Percentiles rank a stretch among this genome's conserved stretches.
Conservation (phyloP, 2,888 invertebrate genomes). For the Hypomecis atomaria region DNA sequence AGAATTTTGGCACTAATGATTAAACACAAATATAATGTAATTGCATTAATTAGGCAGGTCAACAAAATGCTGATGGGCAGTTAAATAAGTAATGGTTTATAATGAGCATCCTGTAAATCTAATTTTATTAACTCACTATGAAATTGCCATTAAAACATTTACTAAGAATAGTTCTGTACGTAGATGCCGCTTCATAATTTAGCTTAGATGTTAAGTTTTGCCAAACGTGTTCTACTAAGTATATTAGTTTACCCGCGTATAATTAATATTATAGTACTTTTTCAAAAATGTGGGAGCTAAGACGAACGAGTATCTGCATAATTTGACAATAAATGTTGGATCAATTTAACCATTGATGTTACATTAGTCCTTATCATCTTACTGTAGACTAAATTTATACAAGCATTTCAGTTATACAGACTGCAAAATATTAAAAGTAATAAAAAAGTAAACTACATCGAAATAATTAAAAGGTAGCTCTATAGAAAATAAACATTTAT, state of each 20-base stretch:
- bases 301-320: conserved; percentile 57
- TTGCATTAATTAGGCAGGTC: conserved; percentile 17
- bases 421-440: conserved; percentile 38
- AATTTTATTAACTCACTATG: conserved; percentile 51
- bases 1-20: conserved; percentile 46
- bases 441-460: conserved; percentile 38
- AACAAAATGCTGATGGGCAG: conserved; percentile 61
- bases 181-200: conserved; percentile 42
- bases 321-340: conserved; percentile 47
- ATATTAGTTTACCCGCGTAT: conserved; percentile 59
- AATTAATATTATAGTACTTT: conserved; percentile 53
- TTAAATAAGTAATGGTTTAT: conserved; percentile 56
- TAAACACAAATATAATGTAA: conserved; percentile 23
- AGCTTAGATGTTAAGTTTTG: conserved; percentile 45
- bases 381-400: conserved; percentile 36
- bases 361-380: conserved; percentile 33
- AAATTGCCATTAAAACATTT: conserved; percentile 45
- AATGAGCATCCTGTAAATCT: conserved; percentile 79
- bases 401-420: conserved; percentile 40
- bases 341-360: conserved; percentile 41
- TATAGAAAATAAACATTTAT: conserved; percentile 61
- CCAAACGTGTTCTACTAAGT: conserved; percentile 40
- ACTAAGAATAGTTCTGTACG: conserved; percentile 30
- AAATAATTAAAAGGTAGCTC: conserved; percentile 47
- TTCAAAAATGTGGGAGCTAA: conserved; percentile 62